Percentiles rank a stretch among this genome's conserved stretches.
These are phyloP conservation scores for Thamnophis sirtalis DNA, from an alignment of 2,113 vertebrate genomes.

Conservation along the genomic window DNA sequence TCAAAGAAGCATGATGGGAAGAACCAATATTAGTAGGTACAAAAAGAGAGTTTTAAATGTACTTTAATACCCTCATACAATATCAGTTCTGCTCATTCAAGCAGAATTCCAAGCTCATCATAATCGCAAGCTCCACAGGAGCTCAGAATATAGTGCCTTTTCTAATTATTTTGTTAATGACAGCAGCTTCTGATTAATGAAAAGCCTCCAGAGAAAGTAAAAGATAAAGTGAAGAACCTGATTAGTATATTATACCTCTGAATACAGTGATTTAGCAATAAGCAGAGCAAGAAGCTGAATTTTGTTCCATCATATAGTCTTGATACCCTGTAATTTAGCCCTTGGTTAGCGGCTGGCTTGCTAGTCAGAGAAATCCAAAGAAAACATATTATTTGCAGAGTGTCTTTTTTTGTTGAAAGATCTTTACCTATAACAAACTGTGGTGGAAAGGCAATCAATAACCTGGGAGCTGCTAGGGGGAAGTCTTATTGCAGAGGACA, in stretches of 20 bases:
- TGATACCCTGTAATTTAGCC: neutral
- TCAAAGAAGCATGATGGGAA: neutral
- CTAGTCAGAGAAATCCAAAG: neutral
- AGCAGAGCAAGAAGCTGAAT: neutral
- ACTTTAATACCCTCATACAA: neutral
- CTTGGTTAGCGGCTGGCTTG: neutral
- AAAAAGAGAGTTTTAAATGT: neutral
- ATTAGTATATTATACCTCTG: neutral
- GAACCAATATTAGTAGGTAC: neutral
- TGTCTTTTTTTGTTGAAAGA: neutral
- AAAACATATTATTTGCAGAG: neutral
- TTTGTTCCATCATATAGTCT: neutral
- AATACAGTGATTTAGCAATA: neutral
- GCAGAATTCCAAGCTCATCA: neutral
- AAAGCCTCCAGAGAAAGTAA: neutral
- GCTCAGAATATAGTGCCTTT: neutral
- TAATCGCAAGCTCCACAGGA: neutral
- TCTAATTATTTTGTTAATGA: neutral
- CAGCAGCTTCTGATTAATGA: neutral
- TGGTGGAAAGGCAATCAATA: neutral
- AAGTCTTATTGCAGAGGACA: neutral
- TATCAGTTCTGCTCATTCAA: neutral
- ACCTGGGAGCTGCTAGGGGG: neutral
- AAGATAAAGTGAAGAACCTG: neutral
- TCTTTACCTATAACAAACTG: neutral